These are phyloP conservation scores for Ganaspis brasiliensis DNA, from an alignment of 2,888 invertebrate genomes.

Conservation along the genomic window DNA sequence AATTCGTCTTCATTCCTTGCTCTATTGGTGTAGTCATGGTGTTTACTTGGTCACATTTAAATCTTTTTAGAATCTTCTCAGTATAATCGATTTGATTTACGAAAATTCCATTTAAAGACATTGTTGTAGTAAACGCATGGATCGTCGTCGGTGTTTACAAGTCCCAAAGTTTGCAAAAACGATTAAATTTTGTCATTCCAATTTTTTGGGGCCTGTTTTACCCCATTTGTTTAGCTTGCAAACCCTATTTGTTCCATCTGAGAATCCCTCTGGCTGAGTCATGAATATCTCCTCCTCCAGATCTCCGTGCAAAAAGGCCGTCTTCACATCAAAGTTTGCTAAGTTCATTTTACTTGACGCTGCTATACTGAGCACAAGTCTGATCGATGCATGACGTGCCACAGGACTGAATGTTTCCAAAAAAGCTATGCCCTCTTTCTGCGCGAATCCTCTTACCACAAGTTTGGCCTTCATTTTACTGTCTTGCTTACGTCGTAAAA, in stretches of 20 bases:
- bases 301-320: constrained; percentile 61
- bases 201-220: constrained; percentile 68
- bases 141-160: constrained; percentile 64
- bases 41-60: constrained; percentile 49
- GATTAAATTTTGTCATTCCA: constrained; percentile 64
- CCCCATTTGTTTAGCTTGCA: constrained; percentile 64
- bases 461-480: constrained; percentile 42
- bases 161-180: constrained; percentile 59
- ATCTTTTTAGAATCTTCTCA: constrained; percentile 60
- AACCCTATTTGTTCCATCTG: constrained; percentile 55
- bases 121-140: constrained; percentile 65
- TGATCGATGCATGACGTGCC: constrained; percentile 61
- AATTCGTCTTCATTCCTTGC: constrained; percentile 64
- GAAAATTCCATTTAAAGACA: constrained; percentile 58
- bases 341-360: constrained; percentile 54
- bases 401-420: constrained; percentile 67
- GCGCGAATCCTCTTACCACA: constrained; percentile 62
- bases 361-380: constrained; percentile 62
- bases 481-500: constrained; percentile 12
- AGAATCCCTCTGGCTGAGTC: constrained; percentile 64
- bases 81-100: constrained; percentile 64
- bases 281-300: constrained; percentile 61
- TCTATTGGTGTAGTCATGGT: constrained; percentile 65
- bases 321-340: constrained; percentile 60
- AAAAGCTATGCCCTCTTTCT: constrained; percentile 65